Evolutionary conservation across 2,888 invertebrate species (phyloP).

Genomic region (Acheta domesticus): DNA sequence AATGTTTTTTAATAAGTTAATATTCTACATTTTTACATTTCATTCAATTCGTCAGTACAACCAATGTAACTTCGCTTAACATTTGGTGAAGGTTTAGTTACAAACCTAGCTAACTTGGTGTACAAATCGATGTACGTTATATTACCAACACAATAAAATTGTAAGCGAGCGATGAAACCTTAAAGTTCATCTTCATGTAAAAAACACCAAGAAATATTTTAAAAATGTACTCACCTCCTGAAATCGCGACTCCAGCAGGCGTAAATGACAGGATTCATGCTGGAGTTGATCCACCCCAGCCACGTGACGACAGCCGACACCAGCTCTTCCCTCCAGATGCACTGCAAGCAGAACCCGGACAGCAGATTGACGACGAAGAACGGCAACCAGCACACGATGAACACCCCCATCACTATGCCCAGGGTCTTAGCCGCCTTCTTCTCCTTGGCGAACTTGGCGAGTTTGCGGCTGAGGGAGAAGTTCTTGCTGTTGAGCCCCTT

Average conservation of each 20-base stretch:
- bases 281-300: slow-evolving; percentile 94
- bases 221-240: slow-evolving; percentile 64
- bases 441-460: slow-evolving; percentile 94
- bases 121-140: no score
- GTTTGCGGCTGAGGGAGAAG: slow-evolving; percentile 86
- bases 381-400: slow-evolving; percentile 95
- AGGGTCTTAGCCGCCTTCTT: slow-evolving; percentile 97
- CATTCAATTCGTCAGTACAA: no score
- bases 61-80: no score
- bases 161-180: no score
- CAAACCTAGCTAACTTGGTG: no score
- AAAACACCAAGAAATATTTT: neutral
- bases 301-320: slow-evolving; percentile 87
- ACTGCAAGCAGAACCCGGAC: slow-evolving; percentile 83
- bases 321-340: slow-evolving; percentile 83
- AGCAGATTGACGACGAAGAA: slow-evolving; percentile 93
- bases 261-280: slow-evolving; percentile 96
- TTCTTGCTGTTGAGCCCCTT: slow-evolving; percentile 63
- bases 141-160: no score
- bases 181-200: no score
- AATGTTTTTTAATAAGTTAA: no score
- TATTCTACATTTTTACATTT: no score
- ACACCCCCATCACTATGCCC: slow-evolving; percentile 95
- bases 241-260: slow-evolving; percentile 98
- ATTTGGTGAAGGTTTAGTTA: no score